Evolutionary conservation across 2,797 vertebrate genomes (phyloP), one percentile per base, ranked within the genome.

Genomic region (Nannoperca obscura): DNA sequence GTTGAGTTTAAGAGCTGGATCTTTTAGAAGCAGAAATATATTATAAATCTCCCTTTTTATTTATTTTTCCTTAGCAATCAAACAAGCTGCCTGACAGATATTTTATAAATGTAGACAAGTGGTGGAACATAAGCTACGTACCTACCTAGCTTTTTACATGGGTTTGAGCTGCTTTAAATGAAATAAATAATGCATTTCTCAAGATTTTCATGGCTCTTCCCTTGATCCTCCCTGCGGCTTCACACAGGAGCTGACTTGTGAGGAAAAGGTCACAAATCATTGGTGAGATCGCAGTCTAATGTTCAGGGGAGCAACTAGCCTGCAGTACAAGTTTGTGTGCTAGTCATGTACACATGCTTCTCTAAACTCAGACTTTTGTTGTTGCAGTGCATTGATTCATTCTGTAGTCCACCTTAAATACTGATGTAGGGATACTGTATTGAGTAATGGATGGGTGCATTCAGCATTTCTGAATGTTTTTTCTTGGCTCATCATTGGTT

Each of bases 1-100:
- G 79, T 77, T 47, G 55, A 61, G 76, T 89, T 86, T 52, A 63
- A 77, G 81, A 85, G 81, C 82, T 47, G 6, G 38, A 71, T 76
- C 73, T 73, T 73, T 75, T 68, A 80, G 76, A 84, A 72, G 58
- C 50, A 34, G 65, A 74, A 77, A 73, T 82, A 81, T 83, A 74
- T 80, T 76, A 59, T 71, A 75, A 80, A 59, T 61, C 62, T 27
- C 63, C 58, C 59, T 24, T 38, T 67, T 47, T 44, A 44, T 27
- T 80, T 59, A 50, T 72, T 61, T 78, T 78, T 86, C 71, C 57
- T 69, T 20, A 24, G 24, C 58, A 81, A 53, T 81, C 55, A 60
- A 69, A 76, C 49, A 24, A 42, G 11, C 60, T 49, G 14, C 44
- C 44, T 46, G 71, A 24, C 69, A 55, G 24, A 67, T 70, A 30